Base-by-base conservation (phyloP, 2,888 invertebrate genomes). In the Tetragonisca angustula region DNA sequence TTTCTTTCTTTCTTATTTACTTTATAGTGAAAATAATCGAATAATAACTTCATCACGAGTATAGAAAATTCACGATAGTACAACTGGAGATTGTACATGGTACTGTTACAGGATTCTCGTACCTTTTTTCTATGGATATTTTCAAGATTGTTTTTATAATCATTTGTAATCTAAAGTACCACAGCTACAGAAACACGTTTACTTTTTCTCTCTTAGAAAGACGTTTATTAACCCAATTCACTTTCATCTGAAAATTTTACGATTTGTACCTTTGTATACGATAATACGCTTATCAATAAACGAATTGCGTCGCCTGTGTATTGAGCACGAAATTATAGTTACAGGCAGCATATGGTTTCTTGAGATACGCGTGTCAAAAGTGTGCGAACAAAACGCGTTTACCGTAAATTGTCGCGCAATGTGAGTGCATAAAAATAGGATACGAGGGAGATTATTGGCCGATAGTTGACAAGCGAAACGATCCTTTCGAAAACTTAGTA, bases 301-400 rank as follows among this genome's bases (percentile, higher is more conserved):
- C 24, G 52, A 68, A 76, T 59, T 54, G 81, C 76, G 79, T 36
- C 59, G 76, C 21, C 36, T 61, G 76, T 76, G 72, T 68, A 69
- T 61, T 43, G 43, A 27, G 50, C 19, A 65, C 43, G 61, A 77
- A 62, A 74, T 82, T 79, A 71, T 67, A 19, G 50, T 75, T 50
- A 27, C 59, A 43, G 65, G 32, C 73, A 85, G 79, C 89, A 88
- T 89, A 89, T 89, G 89, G 89, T 88, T 70, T 43, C 43, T 9
- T 9, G 1, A 43, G 43, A 4, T 43, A 43, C 43, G 43, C 43
- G 43, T 11, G 77, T 70, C 43, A 52, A 64, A 67, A 72, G n/a
- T 84, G 75, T 68, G 56, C 71, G 70, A 67, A 73, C 17, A 76
- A 43, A 84, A 80, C 50, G 50, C 62, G 68, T 65, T 50, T 43